Evolutionary conservation across 2,113 vertebrate genomes (phyloP).

Genomic region (Notarius quadriscutis): DNA sequence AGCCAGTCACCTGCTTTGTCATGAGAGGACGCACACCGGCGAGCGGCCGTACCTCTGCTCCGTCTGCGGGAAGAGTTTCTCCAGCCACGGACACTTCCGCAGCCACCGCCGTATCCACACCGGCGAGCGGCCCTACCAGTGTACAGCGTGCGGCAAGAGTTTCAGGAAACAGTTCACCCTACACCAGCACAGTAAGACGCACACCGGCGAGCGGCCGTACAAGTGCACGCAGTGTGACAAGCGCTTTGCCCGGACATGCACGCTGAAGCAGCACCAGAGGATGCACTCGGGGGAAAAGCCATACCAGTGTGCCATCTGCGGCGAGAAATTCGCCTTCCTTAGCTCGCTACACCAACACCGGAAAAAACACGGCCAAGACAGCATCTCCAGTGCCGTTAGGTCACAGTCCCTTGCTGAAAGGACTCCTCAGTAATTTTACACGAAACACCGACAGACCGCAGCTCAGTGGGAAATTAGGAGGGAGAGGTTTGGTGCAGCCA

Average conservation of each 20-base stretch:
- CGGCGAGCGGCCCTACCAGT: conserved; percentile 26
- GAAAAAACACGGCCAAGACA: conserved; percentile 15
- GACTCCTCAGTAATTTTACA: background rate
- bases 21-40: conserved; percentile 36
- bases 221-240: conserved; percentile 34
- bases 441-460: background rate
- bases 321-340: conserved; percentile 21
- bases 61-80: conserved; percentile 44
- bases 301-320: conserved; percentile 37
- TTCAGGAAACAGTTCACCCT: conserved; percentile 19
- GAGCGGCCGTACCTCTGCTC: conserved; percentile 38
- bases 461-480: background rate
- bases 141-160: conserved; percentile 18
- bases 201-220: conserved; percentile 40
- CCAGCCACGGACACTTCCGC: conserved; percentile 10
- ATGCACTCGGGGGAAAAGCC: conserved; percentile 43
- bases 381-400: too few species aligned
- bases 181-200: conserved; percentile 21
- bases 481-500: background rate
- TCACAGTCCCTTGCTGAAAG: background rate
- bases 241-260: conserved; percentile 9
- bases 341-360: conserved; percentile 29
- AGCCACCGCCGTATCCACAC: conserved; percentile 35
- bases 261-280: conserved; percentile 38
- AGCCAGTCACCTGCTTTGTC: background rate